Evolutionary conservation across 2,888 invertebrate species (phyloP).

Genomic region (Noctua fimbriata): DNA sequence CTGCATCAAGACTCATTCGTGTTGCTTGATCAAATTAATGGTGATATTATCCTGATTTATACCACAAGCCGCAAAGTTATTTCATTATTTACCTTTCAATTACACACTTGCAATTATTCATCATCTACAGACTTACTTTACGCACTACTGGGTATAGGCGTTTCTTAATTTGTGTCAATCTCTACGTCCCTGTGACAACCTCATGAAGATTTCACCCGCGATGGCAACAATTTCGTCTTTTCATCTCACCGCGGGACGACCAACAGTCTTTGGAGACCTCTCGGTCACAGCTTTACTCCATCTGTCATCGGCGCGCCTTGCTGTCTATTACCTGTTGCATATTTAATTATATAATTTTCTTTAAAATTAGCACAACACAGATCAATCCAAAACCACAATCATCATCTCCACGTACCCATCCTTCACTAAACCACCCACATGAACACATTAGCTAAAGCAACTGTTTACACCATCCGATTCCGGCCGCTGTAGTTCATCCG

Average conservation of each 20-base stretch:
- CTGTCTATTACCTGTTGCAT: not conserved
- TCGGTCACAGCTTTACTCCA: not conserved
- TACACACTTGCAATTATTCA: not conserved
- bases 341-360: not conserved
- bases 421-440: slow-evolving; percentile 17
- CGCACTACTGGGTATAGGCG: not conserved
- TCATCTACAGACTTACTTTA: not conserved
- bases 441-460: slow-evolving; percentile 47
- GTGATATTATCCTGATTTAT: not conserved
- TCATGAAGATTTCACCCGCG: not conserved
- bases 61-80: not conserved
- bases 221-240: not conserved
- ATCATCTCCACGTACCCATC: not conserved
- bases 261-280: not conserved
- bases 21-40: not conserved
- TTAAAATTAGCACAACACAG: not conserved
- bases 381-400: not conserved
- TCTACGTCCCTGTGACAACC: not conserved
- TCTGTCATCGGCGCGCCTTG: not conserved
- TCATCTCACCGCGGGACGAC: not conserved
- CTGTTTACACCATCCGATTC: slow-evolving; percentile 46
- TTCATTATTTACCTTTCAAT: not conserved
- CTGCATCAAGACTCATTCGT: no score
- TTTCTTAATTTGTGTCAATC: not conserved
- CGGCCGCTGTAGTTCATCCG: slow-evolving; percentile 32